These are phyloP conservation scores for Aurelia coerulea DNA, from an alignment of 30 jellyfish, hydroid and myxozoan species.

Conservation along the genomic window DNA sequence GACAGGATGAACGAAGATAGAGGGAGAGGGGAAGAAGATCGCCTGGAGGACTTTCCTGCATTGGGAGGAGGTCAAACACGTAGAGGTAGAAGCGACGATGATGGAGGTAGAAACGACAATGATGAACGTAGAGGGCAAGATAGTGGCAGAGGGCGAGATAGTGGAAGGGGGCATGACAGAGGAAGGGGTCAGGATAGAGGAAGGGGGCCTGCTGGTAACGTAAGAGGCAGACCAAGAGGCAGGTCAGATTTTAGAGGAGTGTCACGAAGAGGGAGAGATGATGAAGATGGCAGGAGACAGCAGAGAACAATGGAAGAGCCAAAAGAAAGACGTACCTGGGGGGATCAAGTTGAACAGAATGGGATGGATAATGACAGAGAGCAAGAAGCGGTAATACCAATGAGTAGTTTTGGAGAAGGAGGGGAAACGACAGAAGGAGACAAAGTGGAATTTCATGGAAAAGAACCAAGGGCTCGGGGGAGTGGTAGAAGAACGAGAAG, in stretches of 20 bases:
- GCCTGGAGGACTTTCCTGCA: slow-evolving; percentile 28
- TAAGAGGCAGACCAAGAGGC: slow-evolving; percentile 58
- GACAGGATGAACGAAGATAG: background rate
- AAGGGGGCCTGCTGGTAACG: slow-evolving; percentile 32
- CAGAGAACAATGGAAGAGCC: background rate
- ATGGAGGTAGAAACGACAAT: too few species aligned
- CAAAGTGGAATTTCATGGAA: too few species aligned
- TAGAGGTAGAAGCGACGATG: too few species aligned
- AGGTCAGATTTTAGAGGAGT: slow-evolving; percentile 31
- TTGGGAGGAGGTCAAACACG: background rate
- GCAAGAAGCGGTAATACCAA: background rate
- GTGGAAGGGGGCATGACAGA: background rate
- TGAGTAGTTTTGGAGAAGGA: too few species aligned
- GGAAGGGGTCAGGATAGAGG: slow-evolving; percentile 16
- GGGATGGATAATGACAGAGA: slow-evolving; percentile 4
- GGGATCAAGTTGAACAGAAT: background rate
- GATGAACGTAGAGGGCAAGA: too few species aligned
- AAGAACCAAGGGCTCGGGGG: too few species aligned
- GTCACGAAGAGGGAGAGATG: slow-evolving; percentile 18
- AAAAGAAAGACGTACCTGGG: background rate
- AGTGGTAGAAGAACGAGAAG: too few species aligned
- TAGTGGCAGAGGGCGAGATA: too few species aligned
- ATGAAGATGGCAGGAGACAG: background rate
- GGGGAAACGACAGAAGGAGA: too few species aligned
- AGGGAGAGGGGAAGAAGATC: background rate